These are phyloP conservation scores for Gonioctena quinquepunctata DNA, from an alignment of 1,140 invertebrate species.

Conservation along the genomic window DNA sequence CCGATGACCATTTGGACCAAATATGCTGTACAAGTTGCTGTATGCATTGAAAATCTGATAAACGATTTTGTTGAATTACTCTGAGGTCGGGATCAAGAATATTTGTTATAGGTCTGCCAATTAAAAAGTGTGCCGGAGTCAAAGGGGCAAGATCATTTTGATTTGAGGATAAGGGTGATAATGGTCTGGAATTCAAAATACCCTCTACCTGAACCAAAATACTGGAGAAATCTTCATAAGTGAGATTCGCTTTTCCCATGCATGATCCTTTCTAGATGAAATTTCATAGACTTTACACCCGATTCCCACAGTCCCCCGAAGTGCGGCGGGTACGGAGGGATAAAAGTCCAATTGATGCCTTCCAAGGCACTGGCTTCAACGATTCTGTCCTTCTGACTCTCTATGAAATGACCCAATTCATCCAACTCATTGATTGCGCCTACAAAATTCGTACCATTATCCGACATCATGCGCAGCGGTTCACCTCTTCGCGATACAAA, in stretches of 20 bases:
- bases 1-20: slow-evolving; percentile 31
- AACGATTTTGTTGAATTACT: slow-evolving; percentile 12
- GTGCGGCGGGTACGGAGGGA: neutral
- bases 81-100: neutral
- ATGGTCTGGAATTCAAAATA: slow-evolving; percentile 8
- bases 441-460: slow-evolving; percentile 15
- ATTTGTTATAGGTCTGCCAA: neutral
- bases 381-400: neutral
- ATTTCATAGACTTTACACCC: neutral
- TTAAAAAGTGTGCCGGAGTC: slow-evolving; percentile 11
- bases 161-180: neutral
- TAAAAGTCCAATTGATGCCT: neutral
- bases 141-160: neutral
- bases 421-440: slow-evolving; percentile 27
- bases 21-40: slow-evolving; percentile 30
- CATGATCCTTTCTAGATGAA: neutral
- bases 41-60: slow-evolving; percentile 22
- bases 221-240: neutral
- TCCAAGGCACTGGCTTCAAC: slow-evolving; percentile 15
- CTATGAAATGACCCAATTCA: slow-evolving; percentile 22
- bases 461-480: neutral
- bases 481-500: slow-evolving; percentile 42
- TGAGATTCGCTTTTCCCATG: neutral
- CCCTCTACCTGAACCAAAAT: neutral
- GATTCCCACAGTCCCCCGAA: slow-evolving; percentile 12